These are phyloP conservation scores for Danio tinwini DNA, from an alignment of 2,797 vertebrate genomes.

Conservation along the genomic window DNA sequence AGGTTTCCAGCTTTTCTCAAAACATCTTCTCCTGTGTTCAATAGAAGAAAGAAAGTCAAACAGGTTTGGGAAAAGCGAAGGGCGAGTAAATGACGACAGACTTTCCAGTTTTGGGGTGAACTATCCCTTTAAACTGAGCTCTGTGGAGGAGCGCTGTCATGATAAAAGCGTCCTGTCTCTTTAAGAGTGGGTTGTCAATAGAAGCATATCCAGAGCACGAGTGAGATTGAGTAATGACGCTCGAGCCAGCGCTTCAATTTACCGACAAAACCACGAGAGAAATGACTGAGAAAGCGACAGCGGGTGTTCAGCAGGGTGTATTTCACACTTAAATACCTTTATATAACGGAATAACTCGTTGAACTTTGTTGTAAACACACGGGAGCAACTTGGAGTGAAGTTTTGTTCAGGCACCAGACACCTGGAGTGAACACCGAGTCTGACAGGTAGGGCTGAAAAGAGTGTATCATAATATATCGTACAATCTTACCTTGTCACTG, in stretches of 20 bases:
- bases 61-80: no score
- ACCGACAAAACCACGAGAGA: not conserved
- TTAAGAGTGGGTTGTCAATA: slow-evolving; percentile 77
- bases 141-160: not conserved
- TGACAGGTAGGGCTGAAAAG: slow-evolving; percentile 44
- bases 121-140: no score
- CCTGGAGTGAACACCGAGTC: slow-evolving; percentile 36
- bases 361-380: not conserved
- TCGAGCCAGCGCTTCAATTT: slow-evolving; percentile 50
- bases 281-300: slow-evolving; percentile 3
- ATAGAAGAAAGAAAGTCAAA: no score
- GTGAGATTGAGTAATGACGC: slow-evolving; percentile 57
- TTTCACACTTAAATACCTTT: not conserved
- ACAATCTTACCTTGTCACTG: not conserved
- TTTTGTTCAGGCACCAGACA: slow-evolving; percentile 18
- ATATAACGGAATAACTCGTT: not conserved
- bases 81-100: no score
- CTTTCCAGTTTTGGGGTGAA: no score
- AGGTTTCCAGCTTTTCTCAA: no score
- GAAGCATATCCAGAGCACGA: slow-evolving; percentile 56
- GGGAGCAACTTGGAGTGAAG: not conserved
- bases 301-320: not conserved
- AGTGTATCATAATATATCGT: not conserved
- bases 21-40: no score
- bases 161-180: slow-evolving; percentile 64